phyloP scores from a whole-genome alignment of 2,113 vertebrate genomes.

The Marmota monax region DNA sequence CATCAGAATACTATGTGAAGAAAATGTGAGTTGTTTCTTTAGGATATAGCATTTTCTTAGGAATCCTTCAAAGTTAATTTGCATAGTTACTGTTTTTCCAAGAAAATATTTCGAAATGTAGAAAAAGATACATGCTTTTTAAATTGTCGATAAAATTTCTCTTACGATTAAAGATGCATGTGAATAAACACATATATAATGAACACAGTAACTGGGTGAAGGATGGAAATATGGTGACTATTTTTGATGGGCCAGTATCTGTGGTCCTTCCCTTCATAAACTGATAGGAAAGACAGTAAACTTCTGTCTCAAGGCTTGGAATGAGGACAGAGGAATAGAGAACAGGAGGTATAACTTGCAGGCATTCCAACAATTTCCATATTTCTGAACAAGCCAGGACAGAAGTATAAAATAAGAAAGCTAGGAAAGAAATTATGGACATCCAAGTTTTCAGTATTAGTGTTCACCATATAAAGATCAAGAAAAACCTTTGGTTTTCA shows the following conservation, averaged over 20 bases:
- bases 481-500: background rate
- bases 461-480: background rate
- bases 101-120: background rate
- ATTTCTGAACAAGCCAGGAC: background rate
- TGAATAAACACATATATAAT: background rate
- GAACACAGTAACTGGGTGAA: background rate
- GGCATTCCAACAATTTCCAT: background rate
- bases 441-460: background rate
- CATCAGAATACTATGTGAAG: background rate
- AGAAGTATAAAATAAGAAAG: background rate
- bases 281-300: background rate
- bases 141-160: background rate
- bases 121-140: background rate
- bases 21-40: background rate
- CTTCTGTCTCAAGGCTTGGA: background rate
- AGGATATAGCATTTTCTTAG: background rate
- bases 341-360: background rate
- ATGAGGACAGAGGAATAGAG: background rate
- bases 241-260: background rate
- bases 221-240: background rate
- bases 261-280: background rate
- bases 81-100: background rate
- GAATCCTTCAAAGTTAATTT: background rate
- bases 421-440: background rate
- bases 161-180: background rate